These are phyloP conservation scores for Thermophis baileyi DNA, from an alignment of 2,113 vertebrate genomes.

Conservation along the genomic window DNA sequence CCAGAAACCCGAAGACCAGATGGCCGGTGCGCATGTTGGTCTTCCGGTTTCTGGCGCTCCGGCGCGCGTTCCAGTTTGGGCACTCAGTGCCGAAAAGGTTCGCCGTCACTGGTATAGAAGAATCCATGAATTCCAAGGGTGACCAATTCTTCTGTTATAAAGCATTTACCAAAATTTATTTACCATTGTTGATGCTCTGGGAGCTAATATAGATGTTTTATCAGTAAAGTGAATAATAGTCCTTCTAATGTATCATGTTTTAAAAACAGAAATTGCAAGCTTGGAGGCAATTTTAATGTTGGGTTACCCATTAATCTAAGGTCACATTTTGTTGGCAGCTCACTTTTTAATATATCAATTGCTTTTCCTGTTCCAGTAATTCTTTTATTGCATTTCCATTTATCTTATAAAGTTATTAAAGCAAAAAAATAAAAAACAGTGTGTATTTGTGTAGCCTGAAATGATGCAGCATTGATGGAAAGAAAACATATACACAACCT, in stretches of 20 bases:
- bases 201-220: background rate
- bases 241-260: background rate
- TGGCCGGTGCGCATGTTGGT: too few species aligned
- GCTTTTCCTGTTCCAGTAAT: background rate
- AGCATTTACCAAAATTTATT: background rate
- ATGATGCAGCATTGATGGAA: background rate
- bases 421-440: background rate
- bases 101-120: background rate
- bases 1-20: too few species aligned
- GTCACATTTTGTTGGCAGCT: background rate
- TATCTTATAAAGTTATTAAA: background rate
- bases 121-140: background rate
- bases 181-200: background rate
- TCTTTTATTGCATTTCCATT: background rate
- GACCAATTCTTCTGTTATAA: background rate
- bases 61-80: too few species aligned
- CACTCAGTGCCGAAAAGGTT: too few species aligned
- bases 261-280: background rate
- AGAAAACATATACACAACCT: background rate
- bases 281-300: background rate
- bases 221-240: background rate
- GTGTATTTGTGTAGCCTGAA: background rate
- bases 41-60: too few species aligned
- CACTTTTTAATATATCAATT: background rate
- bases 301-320: background rate